These are phyloP conservation scores for Phacellophora camtschatica DNA, from an alignment of 30 jellyfish, hydroid and myxozoan species.

Conservation along the genomic window DNA sequence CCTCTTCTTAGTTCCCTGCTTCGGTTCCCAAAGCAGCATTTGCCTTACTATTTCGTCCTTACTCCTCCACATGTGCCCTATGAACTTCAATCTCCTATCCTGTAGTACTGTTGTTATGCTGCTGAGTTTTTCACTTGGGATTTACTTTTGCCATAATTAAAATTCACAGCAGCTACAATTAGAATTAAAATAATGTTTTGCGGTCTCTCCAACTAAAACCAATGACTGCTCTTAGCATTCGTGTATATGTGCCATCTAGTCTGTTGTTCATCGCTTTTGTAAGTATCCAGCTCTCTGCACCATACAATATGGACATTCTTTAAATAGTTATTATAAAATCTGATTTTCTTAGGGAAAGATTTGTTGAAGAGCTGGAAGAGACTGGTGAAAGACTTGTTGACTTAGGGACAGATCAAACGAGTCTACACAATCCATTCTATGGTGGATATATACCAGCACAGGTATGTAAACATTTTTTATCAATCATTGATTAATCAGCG, in stretches of 20 bases:
- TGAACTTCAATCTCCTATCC: too few relatives aligned
- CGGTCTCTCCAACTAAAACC: too few relatives aligned
- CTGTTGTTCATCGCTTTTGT: background rate
- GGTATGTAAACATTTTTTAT: too few relatives aligned
- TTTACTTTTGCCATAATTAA: too few relatives aligned
- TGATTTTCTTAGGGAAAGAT: conserved; percentile 75
- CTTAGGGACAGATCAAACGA: conserved; percentile 96
- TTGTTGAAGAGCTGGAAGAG: conserved; percentile 72
- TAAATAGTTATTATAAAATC: background rate
- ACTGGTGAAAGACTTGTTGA: conserved; percentile 93
- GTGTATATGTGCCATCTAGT: background rate
- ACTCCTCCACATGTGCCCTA: background rate
- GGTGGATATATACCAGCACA: conserved; percentile 99
- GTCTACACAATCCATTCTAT: conserved; percentile 81
- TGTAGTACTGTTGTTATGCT: too few relatives aligned
- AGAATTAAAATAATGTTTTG: too few relatives aligned
- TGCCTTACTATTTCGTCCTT: background rate
- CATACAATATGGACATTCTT: background rate
- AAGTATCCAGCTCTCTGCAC: background rate
- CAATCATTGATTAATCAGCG: too few relatives aligned
- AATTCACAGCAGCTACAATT: too few relatives aligned
- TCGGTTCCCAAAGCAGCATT: background rate
- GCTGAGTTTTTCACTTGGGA: too few relatives aligned
- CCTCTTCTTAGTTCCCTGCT: background rate
- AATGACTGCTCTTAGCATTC: background rate